Evolutionary conservation across 2,113 vertebrate species (phyloP).

Genomic region (Elachura formosa): DNA sequence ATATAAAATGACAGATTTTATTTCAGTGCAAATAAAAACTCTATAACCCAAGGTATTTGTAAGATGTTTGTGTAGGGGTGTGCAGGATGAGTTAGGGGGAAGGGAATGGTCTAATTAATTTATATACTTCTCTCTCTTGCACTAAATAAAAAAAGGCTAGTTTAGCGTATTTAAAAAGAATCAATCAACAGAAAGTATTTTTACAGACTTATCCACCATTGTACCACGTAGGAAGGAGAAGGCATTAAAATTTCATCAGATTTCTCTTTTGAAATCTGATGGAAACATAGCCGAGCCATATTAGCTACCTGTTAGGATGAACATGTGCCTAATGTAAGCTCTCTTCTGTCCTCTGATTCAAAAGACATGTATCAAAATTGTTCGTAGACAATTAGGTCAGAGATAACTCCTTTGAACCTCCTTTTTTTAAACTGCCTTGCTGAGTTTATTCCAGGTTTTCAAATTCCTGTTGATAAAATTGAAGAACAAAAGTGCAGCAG

Average conservation of each 20-base stretch:
- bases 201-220: not conserved
- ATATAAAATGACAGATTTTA: not conserved
- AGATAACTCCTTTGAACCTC: not conserved
- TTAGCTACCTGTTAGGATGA: not conserved
- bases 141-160: not conserved
- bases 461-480: constrained; percentile 13
- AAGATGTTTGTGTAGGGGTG: rapidly evolving
- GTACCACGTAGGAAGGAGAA: not conserved
- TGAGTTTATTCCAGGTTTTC: constrained; percentile 41
- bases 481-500: constrained; percentile 15
- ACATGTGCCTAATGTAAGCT: not conserved
- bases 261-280: not conserved
- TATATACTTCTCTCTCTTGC: not conserved
- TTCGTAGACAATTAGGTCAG: not conserved
- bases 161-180: not conserved
- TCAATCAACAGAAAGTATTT: not conserved
- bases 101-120: not conserved
- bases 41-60: not conserved
- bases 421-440: not conserved
- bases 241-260: not conserved
- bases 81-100: not conserved
- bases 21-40: not conserved
- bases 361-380: not conserved
- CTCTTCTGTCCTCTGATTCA: not conserved
- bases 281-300: not conserved